Evolutionary conservation across 1,140 invertebrate species (phyloP).

Genomic region (Zaprionus davidi): DNA sequence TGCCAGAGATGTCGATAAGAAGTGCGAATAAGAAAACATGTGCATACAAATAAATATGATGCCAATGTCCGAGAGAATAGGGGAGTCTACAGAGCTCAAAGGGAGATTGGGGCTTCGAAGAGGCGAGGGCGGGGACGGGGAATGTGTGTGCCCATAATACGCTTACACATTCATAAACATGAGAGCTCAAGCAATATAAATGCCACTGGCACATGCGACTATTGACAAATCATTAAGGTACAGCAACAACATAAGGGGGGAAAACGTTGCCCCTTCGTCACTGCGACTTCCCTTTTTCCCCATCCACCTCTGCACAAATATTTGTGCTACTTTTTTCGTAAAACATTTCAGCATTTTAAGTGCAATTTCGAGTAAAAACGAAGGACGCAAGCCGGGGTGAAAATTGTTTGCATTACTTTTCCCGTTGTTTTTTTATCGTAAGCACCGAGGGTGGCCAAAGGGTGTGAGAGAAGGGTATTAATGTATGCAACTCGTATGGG

Average conservation of each 20-base stretch:
- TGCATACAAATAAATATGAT: constrained; percentile 35
- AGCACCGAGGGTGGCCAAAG: neutral
- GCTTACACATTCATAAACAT: constrained; percentile 57
- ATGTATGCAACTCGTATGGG: neutral
- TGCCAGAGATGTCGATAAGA: constrained; percentile 49
- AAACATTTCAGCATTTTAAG: constrained; percentile 24
- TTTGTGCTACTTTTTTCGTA: constrained; percentile 48
- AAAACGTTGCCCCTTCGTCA: neutral
- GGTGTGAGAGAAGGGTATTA: neutral
- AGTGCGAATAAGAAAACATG: constrained; percentile 41
- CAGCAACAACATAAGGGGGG: constrained; percentile 12
- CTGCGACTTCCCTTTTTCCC: neutral
- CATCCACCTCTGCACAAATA: constrained; percentile 42
- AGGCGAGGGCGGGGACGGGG: neutral
- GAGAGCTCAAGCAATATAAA: constrained; percentile 47
- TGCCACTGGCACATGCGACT: constrained; percentile 46
- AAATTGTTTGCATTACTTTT: constrained; percentile 56
- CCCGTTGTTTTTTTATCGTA: constrained; percentile 2
- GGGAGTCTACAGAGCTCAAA: neutral
- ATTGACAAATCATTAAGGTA: constrained; percentile 68
- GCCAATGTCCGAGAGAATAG: constrained; percentile 35
- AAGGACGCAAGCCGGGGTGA: constrained; percentile 24
- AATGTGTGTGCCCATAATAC: constrained; percentile 28
- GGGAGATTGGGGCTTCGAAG: neutral
- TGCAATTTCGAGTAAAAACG: constrained; percentile 43